Percentiles rank a stretch among this genome's conserved stretches.
phyloP scores from a whole-genome alignment of 2,113 vertebrate genomes.

The Amia ocellicauda region DNA sequence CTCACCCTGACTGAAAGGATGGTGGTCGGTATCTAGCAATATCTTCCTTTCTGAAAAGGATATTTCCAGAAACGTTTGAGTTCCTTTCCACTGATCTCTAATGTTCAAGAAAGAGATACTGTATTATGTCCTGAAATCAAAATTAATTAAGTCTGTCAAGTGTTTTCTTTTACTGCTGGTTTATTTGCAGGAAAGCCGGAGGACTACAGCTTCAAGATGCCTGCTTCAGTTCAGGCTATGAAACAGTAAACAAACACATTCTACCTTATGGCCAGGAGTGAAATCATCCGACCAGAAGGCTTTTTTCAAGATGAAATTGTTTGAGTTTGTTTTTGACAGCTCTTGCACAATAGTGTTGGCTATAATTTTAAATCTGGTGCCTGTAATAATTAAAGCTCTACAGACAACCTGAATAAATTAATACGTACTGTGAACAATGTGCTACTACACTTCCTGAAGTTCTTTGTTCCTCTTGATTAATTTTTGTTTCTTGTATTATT shows the following conservation, averaged over 20 bases:
- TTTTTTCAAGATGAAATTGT: slow-evolving; percentile 66
- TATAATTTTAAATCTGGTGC: slow-evolving; percentile 43
- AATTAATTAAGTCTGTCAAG: too few species aligned
- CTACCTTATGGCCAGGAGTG: slow-evolving; percentile 57
- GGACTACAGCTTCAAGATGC: too few species aligned
- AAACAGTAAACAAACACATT: slow-evolving; percentile 67
- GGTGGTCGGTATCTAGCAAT: too few species aligned
- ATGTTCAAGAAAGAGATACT: too few species aligned
- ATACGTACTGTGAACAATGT: slow-evolving; percentile 29
- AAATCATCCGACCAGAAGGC: slow-evolving; percentile 26
- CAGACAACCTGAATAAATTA: slow-evolving; percentile 63
- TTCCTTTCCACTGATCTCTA: too few species aligned
- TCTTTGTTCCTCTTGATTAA: slow-evolving; percentile 55
- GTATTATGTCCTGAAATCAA: too few species aligned
- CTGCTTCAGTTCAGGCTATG: slow-evolving; percentile 53
- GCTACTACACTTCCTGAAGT: slow-evolving; percentile 33
- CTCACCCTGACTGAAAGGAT: too few species aligned
- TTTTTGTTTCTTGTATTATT: slow-evolving; percentile 40
- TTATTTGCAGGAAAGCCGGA: too few species aligned
- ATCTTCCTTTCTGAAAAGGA: too few species aligned
- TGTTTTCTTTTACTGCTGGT: too few species aligned
- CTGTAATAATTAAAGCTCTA: slow-evolving; percentile 65
- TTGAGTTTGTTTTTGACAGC: slow-evolving; percentile 70
- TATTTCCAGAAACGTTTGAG: too few species aligned
- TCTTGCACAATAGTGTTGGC: slow-evolving; percentile 39